Conservation (phyloP, 2,113 vertebrate genomes). For the Patagioenas fasciata region DNA sequence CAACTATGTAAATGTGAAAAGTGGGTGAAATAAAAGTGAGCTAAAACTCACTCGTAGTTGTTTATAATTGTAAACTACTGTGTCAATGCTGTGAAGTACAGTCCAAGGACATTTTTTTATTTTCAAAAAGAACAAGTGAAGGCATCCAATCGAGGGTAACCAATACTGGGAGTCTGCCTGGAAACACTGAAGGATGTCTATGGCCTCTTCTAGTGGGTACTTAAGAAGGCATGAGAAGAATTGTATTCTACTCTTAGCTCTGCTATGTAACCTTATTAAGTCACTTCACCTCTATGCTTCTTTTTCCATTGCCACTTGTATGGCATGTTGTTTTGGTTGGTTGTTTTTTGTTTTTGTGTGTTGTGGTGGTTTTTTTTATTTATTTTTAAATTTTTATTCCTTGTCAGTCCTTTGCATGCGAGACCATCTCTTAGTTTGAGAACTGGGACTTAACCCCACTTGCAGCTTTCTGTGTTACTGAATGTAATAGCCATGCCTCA, state of each 20-base stretch:
- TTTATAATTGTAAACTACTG: not conserved
- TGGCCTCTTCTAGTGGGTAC: not conserved
- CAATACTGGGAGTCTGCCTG: not conserved
- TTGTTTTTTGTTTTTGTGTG: too few relatives aligned
- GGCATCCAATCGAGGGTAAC: not conserved
- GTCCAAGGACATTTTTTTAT: not conserved
- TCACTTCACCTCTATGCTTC: not conserved
- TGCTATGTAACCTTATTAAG: not conserved
- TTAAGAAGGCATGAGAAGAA: not conserved
- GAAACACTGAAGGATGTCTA: not conserved
- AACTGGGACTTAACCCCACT: not conserved
- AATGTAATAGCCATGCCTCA: not conserved
- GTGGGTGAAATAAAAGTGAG: not conserved
- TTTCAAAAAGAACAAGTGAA: not conserved
- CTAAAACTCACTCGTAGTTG: not conserved
- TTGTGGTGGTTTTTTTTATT: not conserved
- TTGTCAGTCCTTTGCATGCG: not conserved
- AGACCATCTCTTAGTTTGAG: not conserved
- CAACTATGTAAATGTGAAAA: not conserved
- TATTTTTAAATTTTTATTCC: not conserved
- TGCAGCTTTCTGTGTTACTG: not conserved
- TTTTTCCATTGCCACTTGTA: not conserved
- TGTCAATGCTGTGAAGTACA: not conserved
- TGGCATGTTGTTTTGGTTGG: not conserved
- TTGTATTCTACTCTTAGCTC: not conserved